phyloP scores from a whole-genome alignment of 2,888 invertebrate species.

The Elysia crispata region DNA sequence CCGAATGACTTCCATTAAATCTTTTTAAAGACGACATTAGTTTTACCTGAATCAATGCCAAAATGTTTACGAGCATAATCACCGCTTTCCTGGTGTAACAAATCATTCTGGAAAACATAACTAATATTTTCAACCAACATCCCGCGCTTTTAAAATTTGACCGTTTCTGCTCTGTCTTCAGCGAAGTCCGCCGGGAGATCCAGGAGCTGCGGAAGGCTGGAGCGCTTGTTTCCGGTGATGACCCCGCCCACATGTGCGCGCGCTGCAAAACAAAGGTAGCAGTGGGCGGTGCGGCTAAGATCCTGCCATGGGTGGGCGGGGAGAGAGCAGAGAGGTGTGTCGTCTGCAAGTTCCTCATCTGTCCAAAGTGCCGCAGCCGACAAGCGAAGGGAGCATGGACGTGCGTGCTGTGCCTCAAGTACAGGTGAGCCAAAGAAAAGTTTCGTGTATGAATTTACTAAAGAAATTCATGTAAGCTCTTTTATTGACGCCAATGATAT shows the following conservation, averaged over 20 bases:
- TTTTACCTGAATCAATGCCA: too few relatives aligned
- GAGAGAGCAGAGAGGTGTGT: constrained; percentile 37
- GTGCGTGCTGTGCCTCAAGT: constrained; percentile 42
- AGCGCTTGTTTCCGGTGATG: constrained; percentile 34
- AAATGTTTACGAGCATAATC: too few relatives aligned
- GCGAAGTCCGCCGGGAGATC: constrained; percentile 41
- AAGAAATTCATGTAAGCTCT: background rate
- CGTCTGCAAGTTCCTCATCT: constrained; percentile 42
- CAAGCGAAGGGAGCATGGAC: constrained; percentile 29
- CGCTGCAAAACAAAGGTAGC: constrained; percentile 37
- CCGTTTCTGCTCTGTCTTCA: background rate
- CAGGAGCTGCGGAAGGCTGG: constrained; percentile 39
- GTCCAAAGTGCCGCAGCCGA: constrained; percentile 32
- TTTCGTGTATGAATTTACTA: too few relatives aligned
- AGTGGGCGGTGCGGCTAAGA: background rate
- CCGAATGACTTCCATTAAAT: too few relatives aligned
- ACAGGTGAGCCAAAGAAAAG: constrained; percentile 19
- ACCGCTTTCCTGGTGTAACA: too few relatives aligned
- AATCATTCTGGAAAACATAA: too few relatives aligned
- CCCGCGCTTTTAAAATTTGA: background rate
- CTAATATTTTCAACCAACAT: too few relatives aligned
- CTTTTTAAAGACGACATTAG: too few relatives aligned
- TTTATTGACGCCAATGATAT: background rate
- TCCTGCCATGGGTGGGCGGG: constrained; percentile 22
- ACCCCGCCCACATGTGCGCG: constrained; percentile 43